phyloP scores from a whole-genome alignment of 2,797 vertebrate species.

The Semotilus atromaculatus region DNA sequence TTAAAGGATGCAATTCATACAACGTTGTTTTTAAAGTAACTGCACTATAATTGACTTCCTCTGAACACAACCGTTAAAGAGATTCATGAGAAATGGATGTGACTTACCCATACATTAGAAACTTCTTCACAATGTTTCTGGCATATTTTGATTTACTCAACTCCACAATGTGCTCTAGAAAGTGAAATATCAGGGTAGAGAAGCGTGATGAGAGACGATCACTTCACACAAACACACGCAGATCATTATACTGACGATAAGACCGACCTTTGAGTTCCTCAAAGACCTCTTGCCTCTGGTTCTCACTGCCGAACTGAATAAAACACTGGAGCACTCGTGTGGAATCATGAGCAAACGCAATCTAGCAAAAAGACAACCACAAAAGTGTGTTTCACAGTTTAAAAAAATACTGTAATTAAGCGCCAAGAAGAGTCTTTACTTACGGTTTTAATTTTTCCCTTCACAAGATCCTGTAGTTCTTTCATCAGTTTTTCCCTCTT shows the following conservation, averaged over 20 bases:
- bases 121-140: constrained; percentile 92
- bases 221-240: neutral
- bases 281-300: constrained; percentile 86
- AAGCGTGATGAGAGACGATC: neutral
- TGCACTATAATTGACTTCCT: neutral
- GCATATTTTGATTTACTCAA: constrained; percentile 95
- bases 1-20: neutral
- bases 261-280: constrained; percentile 88
- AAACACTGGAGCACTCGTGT: constrained; percentile 95
- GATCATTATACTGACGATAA: neutral
- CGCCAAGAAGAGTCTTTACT: constrained; percentile 45
- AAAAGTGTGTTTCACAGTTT: neutral
- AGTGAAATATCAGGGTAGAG: constrained; percentile 24
- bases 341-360: constrained; percentile 94
- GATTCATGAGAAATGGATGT: neutral
- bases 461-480: constrained; percentile 86
- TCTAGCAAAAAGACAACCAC: constrained; percentile 69
- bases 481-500: constrained; percentile 83
- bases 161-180: constrained; percentile 81
- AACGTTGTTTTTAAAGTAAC: neutral
- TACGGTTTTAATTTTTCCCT: constrained; percentile 90
- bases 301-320: constrained; percentile 87
- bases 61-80: neutral
- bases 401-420: neutral
- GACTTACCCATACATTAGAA: constrained; percentile 97